A percentile compares a stretch with the other conserved stretches of the same genome.
Evolutionary conservation across 2,888 invertebrate species (phyloP).

Genomic region (Hypercompe scribonia): DNA sequence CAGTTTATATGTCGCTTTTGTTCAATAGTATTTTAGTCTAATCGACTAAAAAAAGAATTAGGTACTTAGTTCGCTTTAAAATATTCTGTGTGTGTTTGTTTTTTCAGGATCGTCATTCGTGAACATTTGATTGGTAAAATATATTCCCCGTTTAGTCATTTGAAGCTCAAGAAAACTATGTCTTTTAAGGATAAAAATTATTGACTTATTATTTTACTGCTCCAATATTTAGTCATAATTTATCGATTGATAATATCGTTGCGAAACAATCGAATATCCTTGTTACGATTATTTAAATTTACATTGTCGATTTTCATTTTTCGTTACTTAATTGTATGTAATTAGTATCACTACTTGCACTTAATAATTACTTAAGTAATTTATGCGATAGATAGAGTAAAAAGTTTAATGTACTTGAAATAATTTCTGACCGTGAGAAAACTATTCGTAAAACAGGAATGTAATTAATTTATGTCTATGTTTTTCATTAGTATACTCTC

Average conservation of each 20-base stretch:
- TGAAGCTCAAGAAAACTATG: no score
- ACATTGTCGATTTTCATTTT: constrained; percentile 64
- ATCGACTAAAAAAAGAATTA: neutral
- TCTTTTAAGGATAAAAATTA: no score
- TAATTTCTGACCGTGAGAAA: neutral
- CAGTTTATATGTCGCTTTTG: no score
- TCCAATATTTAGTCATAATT: constrained; percentile 14
- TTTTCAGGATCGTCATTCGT: no score
- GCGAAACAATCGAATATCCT: constrained; percentile 54
- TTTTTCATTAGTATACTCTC: neutral
- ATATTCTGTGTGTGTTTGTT: neutral
- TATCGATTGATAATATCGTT: constrained; percentile 33
- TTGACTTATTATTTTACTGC: neutral
- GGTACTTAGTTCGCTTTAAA: neutral
- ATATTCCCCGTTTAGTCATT: no score
- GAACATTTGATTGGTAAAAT: no score
- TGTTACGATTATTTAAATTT: constrained; percentile 65
- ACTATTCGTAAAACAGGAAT: neutral
- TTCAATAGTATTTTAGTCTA: neutral
- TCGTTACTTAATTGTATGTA: constrained; percentile 59
- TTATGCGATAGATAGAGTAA: neutral
- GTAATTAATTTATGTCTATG: neutral
- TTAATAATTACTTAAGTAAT: neutral
- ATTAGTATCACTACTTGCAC: constrained; percentile 38
- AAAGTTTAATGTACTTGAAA: neutral